Percentiles rank a stretch among this genome's conserved stretches.
Evolutionary conservation across 2,888 invertebrate genomes (phyloP).

Genomic region (Drosophila antonietae): DNA sequence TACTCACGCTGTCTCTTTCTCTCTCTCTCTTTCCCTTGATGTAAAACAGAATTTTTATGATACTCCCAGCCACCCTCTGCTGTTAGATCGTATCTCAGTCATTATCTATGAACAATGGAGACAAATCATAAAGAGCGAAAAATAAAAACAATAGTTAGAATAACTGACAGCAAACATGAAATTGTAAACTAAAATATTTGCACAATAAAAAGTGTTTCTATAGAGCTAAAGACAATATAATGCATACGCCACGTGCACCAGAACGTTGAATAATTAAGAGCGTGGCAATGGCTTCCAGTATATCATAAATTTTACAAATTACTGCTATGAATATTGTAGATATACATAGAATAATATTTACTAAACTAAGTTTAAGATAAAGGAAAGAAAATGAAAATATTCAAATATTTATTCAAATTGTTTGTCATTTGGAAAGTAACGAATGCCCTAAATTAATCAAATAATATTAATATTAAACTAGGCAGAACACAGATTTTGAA

Average conservation of each 20-base stretch:
- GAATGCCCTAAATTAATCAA: neutral
- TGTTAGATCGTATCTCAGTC: constrained; percentile 24
- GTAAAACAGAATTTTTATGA: neutral
- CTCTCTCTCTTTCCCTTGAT: neutral
- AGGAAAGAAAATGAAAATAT: neutral
- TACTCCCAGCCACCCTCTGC: constrained; percentile 1
- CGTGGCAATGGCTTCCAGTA: too few relatives aligned
- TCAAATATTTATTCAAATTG: neutral
- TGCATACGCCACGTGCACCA: neutral
- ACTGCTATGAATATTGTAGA: neutral
- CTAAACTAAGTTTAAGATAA: neutral
- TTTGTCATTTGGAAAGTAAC: neutral
- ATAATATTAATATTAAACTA: neutral
- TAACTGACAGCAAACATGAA: constrained; percentile 10
- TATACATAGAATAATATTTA: neutral
- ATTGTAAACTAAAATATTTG: constrained; percentile 2
- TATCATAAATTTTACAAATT: neutral
- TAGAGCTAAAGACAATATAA: constrained; percentile 2
- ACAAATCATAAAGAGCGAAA: constrained; percentile 31
- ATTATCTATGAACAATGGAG: constrained; percentile 51
- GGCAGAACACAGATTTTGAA: too few relatives aligned
- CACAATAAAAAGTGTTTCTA: neutral
- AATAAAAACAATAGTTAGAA: constrained; percentile 24
- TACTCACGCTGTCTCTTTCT: neutral
- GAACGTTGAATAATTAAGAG: neutral